Evolutionary conservation across 2,888 invertebrate species (phyloP).

Genomic region (Patella ulyssiponensis): DNA sequence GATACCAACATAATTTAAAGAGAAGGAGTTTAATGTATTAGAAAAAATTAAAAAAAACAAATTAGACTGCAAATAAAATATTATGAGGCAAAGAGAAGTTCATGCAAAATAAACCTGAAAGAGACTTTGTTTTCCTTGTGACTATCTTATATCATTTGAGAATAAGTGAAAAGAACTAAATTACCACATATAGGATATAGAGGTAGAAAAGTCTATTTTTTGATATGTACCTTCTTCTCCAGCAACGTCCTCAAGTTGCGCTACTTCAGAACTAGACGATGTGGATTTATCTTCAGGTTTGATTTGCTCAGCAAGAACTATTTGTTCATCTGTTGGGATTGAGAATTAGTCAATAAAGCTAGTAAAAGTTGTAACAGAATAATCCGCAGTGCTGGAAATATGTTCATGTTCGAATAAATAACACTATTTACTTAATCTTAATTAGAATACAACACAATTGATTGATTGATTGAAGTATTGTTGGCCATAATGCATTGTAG

Average conservation of each 20-base stretch:
- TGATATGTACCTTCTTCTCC: constrained; percentile 50
- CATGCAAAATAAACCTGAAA: constrained; percentile 35
- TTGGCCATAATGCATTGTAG: too few species aligned
- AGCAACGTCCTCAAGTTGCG: constrained; percentile 62
- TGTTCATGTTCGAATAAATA: too few species aligned
- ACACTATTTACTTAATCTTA: too few species aligned
- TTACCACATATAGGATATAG: not conserved
- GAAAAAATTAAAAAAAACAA: not conserved
- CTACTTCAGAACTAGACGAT: constrained; percentile 64
- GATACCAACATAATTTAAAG: too few species aligned
- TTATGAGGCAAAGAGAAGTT: constrained; percentile 29
- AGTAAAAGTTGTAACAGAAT: too few species aligned
- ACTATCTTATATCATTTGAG: constrained; percentile 31
- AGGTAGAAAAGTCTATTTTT: not conserved
- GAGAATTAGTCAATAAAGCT: not conserved
- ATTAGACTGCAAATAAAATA: constrained; percentile 19
- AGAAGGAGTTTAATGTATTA: too few species aligned
- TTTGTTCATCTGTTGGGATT: constrained; percentile 29
- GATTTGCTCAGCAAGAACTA: constrained; percentile 16
- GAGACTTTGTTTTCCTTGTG: constrained; percentile 16
- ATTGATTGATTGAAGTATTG: too few species aligned
- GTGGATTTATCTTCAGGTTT: constrained; percentile 53
- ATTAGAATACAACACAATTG: too few species aligned
- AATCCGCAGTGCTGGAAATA: too few species aligned
- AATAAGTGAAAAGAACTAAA: constrained; percentile 20